phyloP scores from a whole-genome alignment of 2,888 invertebrate species.

The Aleiodes leptofemur region DNA sequence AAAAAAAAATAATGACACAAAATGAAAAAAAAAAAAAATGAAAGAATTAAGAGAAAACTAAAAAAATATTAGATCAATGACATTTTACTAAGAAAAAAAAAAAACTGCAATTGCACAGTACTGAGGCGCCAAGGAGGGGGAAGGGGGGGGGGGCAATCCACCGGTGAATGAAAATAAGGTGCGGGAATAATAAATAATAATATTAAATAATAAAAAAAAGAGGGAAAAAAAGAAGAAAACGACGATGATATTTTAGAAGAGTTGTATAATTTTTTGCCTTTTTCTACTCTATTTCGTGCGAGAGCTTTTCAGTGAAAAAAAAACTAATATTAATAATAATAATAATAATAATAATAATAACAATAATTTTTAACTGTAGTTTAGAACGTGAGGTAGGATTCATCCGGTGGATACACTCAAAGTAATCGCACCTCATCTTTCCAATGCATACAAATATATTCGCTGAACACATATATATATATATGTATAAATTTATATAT shows the following conservation, averaged over 20 bases:
- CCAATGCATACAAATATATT: neutral
- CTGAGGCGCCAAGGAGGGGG: neutral
- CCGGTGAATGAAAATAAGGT: constrained; percentile 18
- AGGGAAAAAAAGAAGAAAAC: neutral
- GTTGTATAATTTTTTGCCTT: constrained; percentile 63
- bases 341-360: neutral
- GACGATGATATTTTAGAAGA: constrained; percentile 14
- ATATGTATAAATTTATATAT: neutral
- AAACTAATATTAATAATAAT: constrained; percentile 21
- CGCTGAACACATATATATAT: neutral
- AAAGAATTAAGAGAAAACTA: neutral
- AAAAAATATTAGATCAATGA: constrained; percentile 16
- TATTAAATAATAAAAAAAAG: constrained; percentile 7
- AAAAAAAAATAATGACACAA: constrained; percentile 53
- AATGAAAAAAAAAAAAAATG: constrained; percentile 25
- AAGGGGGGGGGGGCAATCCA: neutral
- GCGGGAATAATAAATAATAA: constrained; percentile 10
- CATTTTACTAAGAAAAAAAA: constrained; percentile 3
- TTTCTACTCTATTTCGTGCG: constrained; percentile 69
- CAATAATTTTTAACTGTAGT: constrained; percentile 64
- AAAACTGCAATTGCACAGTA: constrained; percentile 11
- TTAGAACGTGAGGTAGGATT: constrained; percentile 54
- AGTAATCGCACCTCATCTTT: constrained; percentile 33
- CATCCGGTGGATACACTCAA: constrained; percentile 42
- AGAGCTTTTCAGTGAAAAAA: constrained; percentile 58